Base-by-base conservation (phyloP, 1,140 invertebrate species). In the Phymorhynchus buccinoides region DNA sequence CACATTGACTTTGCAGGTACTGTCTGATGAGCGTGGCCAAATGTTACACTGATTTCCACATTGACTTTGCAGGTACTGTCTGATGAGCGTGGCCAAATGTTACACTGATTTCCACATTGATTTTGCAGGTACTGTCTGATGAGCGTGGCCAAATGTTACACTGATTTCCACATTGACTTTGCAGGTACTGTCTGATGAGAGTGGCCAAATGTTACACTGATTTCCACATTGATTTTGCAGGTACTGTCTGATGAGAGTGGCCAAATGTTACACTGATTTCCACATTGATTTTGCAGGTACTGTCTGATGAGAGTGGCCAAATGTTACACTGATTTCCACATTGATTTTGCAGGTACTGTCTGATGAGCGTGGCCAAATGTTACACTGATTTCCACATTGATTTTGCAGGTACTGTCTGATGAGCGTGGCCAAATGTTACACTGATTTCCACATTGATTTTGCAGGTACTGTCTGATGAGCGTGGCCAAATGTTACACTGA, bases 31-130 rank as follows among this genome's bases (percentile, higher is more conserved):
- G 97, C 71, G 98, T 99, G 0, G 97, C 97, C 92, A 97, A 97
- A 1, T 99, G 98, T 92, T 99, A 98, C 91, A 99, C 98, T 18
- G 99, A 99, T 93, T 99, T 99, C 93, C 99, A 99, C 91, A 97
- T 99, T 77, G 93, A 93, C 77, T 93, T 93, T 89, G 92, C 98
- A 35, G 99, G 99, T 1, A 99, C 98, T 99, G 98, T 93, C 94
- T 99, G 6, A 99, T 99, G 98, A 98, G 97, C 71, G 98, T 99
- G 0, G 97, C 97, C 92, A 97, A 97, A 1, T 99, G 98, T 92
- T 99, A 98, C 91, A 99, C 98, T 18, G 99, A 99, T 93, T 99
- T 99, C 93, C 99, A 99, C 91, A 97, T 99, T 77, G 93, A 93
- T 71, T 93, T 93, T 89, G 92, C 98, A 35, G 99, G 99, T 1